Conservation (phyloP, 2,113 vertebrate genomes). For the Tiliqua scincoides region DNA sequence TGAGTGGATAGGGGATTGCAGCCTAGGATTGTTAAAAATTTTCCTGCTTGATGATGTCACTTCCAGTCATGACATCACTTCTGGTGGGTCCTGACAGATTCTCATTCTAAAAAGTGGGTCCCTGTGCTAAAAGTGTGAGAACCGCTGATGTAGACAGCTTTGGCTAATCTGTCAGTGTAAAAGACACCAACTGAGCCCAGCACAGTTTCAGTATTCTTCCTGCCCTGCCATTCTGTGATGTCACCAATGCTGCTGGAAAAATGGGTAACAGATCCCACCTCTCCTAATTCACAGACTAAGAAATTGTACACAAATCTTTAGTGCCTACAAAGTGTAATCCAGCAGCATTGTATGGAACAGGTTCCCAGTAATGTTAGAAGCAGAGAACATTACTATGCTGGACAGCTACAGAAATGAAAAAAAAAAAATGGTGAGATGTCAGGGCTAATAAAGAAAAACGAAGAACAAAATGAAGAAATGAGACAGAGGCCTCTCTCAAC, state of each 20-base stretch:
- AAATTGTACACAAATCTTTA: neutral
- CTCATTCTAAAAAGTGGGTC: no score
- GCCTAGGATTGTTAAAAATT: no score
- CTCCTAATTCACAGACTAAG: neutral
- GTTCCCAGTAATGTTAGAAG: neutral
- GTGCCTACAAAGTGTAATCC: neutral
- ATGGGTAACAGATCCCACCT: neutral
- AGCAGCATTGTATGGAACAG: neutral
- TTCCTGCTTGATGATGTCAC: no score
- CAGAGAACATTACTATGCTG: neutral
- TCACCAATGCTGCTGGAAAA: neutral
- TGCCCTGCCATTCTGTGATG: neutral
- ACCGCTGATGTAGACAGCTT: no score
- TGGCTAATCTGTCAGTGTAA: neutral
- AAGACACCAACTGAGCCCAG: neutral
- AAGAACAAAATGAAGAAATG: constrained; percentile 9
- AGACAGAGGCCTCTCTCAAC: neutral
- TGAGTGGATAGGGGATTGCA: no score
- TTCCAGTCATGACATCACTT: no score
- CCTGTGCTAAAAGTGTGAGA: no score
- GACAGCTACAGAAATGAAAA: neutral
- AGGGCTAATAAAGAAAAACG: constrained; percentile 3
- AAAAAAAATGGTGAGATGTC: neutral
- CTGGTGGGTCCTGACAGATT: no score
- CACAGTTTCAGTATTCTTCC: neutral